These are phyloP conservation scores for Ophion ellenae DNA, from an alignment of 2,888 invertebrate species.

Conservation along the genomic window DNA sequence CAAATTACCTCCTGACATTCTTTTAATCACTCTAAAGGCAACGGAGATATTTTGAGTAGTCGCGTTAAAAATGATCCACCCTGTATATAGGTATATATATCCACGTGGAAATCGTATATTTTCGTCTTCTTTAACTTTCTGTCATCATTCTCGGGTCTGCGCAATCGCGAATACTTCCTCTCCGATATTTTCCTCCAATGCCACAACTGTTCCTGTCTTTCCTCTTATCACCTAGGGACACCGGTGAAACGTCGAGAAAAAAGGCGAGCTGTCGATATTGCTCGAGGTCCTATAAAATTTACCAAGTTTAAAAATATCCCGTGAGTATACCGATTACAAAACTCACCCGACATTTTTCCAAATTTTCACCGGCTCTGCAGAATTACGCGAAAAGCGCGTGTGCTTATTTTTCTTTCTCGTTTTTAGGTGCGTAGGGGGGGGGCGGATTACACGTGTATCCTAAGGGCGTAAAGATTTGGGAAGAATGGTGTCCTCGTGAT, in stretches of 20 bases:
- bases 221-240: slow-evolving; percentile 10
- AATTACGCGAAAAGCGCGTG: no score
- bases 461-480: background rate
- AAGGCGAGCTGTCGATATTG: slow-evolving; percentile 1
- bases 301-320: background rate
- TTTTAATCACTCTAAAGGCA: no score
- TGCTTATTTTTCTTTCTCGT: no score
- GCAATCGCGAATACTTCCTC: slow-evolving; percentile 30
- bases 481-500: background rate
- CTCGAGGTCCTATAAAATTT: background rate
- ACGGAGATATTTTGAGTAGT: no score
- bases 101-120: no score
- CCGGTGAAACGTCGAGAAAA: background rate
- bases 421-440: background rate
- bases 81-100: no score
- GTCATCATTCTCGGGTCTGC: background rate
- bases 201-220: background rate
- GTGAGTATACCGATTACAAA: background rate
- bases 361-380: background rate
- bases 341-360: background rate
- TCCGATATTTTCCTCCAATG: background rate
- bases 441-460: background rate
- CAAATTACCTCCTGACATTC: no score
- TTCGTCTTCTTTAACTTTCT: background rate
- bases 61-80: no score